Evolutionary conservation across 2,888 invertebrate species (phyloP).

Genomic region (Cephus sareptanus): DNA sequence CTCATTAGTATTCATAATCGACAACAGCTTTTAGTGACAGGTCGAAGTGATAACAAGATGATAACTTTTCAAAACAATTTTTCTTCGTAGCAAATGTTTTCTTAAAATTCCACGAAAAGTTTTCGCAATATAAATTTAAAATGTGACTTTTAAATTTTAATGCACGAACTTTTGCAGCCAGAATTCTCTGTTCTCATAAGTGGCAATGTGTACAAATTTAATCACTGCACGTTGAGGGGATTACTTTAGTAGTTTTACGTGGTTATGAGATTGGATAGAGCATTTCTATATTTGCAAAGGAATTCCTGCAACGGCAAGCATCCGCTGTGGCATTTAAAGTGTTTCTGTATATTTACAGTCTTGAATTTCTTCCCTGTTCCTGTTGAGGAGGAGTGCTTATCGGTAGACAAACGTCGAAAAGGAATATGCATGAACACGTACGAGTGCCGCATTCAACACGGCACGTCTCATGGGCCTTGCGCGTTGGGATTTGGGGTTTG

Average conservation of each 20-base stretch:
- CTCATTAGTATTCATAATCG: neutral
- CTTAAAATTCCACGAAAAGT: neutral
- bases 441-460: slow-evolving; percentile 81
- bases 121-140: neutral
- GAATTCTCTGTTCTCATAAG: neutral
- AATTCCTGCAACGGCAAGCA: neutral
- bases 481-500: slow-evolving; percentile 88
- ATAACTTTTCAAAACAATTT: neutral
- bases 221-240: neutral
- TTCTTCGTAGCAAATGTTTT: neutral
- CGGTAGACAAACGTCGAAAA: slow-evolving; percentile 75
- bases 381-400: slow-evolving; percentile 82
- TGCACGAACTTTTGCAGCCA: neutral
- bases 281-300: neutral
- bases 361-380: slow-evolving; percentile 87
- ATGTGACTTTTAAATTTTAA: neutral
- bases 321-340: neutral
- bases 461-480: slow-evolving; percentile 79
- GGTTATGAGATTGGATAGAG: neutral
- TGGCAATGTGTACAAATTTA: neutral
- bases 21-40: neutral
- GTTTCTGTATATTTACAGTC: slow-evolving; percentile 67
- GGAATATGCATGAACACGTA: slow-evolving; percentile 87
- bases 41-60: neutral
- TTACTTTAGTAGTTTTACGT: neutral